Evolutionary conservation across 2,797 vertebrate species (phyloP).

Genomic region (Oreortyx pictus): DNA sequence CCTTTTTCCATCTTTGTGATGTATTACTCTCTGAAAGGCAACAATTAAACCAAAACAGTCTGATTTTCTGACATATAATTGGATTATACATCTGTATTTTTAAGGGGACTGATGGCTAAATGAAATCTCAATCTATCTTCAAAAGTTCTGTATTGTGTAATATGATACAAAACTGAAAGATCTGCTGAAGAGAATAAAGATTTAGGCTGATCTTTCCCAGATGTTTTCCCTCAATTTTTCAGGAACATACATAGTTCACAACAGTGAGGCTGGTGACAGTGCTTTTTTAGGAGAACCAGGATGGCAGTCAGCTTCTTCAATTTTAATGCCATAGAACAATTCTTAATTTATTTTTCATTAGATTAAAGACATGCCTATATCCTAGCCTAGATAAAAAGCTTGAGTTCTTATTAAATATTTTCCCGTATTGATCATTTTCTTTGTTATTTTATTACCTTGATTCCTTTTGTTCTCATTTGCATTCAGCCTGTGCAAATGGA

Average conservation of each 20-base stretch:
- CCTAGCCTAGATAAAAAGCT: background rate
- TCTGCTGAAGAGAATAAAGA: conserved; percentile 23
- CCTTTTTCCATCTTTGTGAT: background rate
- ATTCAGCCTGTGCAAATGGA: background rate
- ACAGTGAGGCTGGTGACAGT: background rate
- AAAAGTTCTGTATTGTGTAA: conserved; percentile 17
- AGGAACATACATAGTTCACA: background rate
- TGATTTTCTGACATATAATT: conserved; percentile 14
- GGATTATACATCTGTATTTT: background rate
- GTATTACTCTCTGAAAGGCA: background rate
- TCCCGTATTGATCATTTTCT: background rate
- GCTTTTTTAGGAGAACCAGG: background rate
- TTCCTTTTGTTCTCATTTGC: background rate
- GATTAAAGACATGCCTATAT: background rate
- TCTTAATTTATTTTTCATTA: conserved; percentile 34
- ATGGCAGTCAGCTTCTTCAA: background rate
- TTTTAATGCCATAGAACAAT: conserved; percentile 5
- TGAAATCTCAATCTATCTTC: background rate
- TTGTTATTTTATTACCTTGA: background rate
- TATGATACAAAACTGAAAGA: conserved; percentile 31
- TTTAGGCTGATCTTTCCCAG: background rate
- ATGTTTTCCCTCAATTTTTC: background rate
- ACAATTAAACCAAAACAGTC: background rate
- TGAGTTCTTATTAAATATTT: conserved; percentile 23
- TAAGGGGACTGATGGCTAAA: background rate